These are phyloP conservation scores for Otolemur garnettii DNA, from an alignment of 2,113 vertebrate species.

Conservation along the genomic window DNA sequence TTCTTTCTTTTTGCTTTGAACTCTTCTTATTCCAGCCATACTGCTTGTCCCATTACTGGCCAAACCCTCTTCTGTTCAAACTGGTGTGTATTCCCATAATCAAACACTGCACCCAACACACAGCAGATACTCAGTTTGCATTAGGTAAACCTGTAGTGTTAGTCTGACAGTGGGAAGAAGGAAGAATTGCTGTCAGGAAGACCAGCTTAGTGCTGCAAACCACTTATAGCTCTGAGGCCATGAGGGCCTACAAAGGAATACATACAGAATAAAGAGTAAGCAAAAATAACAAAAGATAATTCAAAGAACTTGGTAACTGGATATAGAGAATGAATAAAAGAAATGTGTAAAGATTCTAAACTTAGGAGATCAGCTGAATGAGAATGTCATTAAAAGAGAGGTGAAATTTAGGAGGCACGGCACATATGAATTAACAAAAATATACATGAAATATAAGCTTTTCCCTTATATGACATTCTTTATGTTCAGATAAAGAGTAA, in stretches of 20 bases:
- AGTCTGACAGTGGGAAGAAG: background rate
- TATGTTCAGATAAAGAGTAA: background rate
- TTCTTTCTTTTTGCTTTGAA: constrained; percentile 27
- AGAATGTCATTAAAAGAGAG: background rate
- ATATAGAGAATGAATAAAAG: constrained; percentile 23
- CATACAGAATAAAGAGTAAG: constrained; percentile 48
- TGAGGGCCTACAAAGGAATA: constrained; percentile 37
- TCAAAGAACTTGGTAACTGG: constrained; percentile 6
- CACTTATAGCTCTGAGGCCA: background rate
- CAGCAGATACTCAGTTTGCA: background rate
- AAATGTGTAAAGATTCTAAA: constrained; percentile 23
- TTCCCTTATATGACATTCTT: background rate
- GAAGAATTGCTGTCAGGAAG: constrained; percentile 26
- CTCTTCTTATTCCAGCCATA: background rate
- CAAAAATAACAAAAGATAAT: constrained; percentile 38
- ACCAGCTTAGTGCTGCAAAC: background rate
- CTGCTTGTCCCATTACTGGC: background rate
- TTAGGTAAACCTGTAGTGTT: background rate
- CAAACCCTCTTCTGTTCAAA: constrained; percentile 56
- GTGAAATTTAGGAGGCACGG: background rate
- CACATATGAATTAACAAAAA: background rate
- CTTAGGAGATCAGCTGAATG: background rate
- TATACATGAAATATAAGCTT: constrained; percentile 9
- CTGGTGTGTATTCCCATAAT: background rate
- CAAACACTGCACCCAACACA: constrained; percentile 11